phyloP scores from a whole-genome alignment of 2,888 invertebrate species.

The Pristionchus mayeri region DNA sequence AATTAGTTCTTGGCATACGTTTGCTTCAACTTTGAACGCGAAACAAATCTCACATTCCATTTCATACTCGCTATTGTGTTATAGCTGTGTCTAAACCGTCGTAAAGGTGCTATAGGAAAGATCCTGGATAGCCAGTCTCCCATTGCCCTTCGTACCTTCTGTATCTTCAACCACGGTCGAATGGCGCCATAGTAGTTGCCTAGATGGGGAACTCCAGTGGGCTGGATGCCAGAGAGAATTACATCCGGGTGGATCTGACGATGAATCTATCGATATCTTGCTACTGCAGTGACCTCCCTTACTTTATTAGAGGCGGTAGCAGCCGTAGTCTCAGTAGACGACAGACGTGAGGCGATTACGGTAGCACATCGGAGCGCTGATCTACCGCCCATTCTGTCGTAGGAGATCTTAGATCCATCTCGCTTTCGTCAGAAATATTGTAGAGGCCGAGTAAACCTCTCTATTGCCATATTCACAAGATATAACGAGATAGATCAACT shows the following conservation, averaged over 20 bases:
- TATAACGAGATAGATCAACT: not conserved
- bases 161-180: slow-evolving; percentile 88
- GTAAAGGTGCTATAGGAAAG: too few relatives aligned
- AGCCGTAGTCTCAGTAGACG: not conserved
- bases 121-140: too few relatives aligned
- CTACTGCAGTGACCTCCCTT: not conserved
- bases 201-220: slow-evolving; percentile 92
- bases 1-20: not conserved
- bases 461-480: not conserved
- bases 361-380: not conserved
- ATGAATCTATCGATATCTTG: not conserved
- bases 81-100: too few relatives aligned
- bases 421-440: not conserved
- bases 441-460: not conserved
- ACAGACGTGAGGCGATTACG: not conserved
- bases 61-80: too few relatives aligned
- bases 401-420: not conserved
- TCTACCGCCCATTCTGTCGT: not conserved
- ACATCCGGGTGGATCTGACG: slow-evolving; percentile 21
- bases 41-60: too few relatives aligned
- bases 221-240: slow-evolving; percentile 85
- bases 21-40: too few relatives aligned
- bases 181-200: slow-evolving; percentile 98
- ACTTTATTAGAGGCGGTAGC: too few relatives aligned
- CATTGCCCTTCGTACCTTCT: slow-evolving; percentile 77